Evolutionary conservation across 2,797 vertebrate species (phyloP).

Genomic region (Acridotheres tristis): DNA sequence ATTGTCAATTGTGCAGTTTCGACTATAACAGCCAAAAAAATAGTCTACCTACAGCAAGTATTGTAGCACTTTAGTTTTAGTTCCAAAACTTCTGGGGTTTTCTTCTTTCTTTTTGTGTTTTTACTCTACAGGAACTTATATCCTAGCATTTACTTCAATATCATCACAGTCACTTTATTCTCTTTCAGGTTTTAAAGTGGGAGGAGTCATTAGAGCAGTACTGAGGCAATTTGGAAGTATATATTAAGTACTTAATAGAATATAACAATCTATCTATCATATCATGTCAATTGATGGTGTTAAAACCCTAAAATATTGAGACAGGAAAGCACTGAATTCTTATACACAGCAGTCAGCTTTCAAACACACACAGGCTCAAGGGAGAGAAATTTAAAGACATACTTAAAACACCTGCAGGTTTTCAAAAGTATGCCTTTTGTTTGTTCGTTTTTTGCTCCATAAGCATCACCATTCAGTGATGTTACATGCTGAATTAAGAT

Average conservation of each 20-base stretch:
- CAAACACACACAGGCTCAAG: background rate
- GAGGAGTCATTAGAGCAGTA: conserved; percentile 30
- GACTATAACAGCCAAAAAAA: background rate
- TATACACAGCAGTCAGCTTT: background rate
- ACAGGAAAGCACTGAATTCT: conserved; percentile 23
- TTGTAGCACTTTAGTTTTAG: background rate
- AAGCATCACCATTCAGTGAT: background rate
- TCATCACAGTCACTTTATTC: conserved; percentile 1
- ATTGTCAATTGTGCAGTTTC: background rate
- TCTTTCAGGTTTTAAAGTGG: conserved; percentile 17
- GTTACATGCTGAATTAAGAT: background rate
- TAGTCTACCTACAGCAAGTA: background rate
- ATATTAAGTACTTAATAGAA: conserved; percentile 35
- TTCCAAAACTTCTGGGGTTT: background rate
- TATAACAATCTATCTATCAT: conserved; percentile 23
- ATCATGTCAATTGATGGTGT: conserved; percentile 12
- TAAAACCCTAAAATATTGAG: conserved; percentile 43
- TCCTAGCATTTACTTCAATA: background rate
- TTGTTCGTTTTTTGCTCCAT: background rate
- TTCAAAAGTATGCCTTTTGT: background rate
- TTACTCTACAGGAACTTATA: background rate
- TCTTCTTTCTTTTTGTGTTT: background rate
- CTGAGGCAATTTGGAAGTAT: conserved; percentile 31
- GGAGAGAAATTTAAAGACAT: background rate
- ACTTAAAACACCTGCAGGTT: background rate